Conservation (phyloP, 2,888 invertebrate genomes). For the Lucinisca nassula region DNA sequence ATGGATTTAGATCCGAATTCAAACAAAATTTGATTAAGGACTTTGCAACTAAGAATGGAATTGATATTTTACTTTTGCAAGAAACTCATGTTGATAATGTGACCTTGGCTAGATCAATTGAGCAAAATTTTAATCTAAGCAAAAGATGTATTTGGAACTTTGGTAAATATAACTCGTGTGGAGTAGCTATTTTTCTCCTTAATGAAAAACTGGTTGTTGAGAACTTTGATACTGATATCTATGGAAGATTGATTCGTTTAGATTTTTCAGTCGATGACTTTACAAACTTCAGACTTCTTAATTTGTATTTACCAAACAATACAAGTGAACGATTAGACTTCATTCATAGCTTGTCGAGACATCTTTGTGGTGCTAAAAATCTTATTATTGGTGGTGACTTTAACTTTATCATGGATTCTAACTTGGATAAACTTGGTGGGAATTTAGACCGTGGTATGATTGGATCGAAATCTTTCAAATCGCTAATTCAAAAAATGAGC, state of each 20-base stretch:
- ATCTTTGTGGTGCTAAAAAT: conserved; percentile 26
- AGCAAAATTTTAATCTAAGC: neutral
- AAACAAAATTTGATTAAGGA: conserved; percentile 12
- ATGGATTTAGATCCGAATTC: conserved; percentile 48
- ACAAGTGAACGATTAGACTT: conserved; percentile 33
- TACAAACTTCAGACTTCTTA: conserved; percentile 10
- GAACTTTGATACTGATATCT: conserved; percentile 27
- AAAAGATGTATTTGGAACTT: conserved; percentile 35
- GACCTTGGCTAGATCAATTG: conserved; percentile 18
- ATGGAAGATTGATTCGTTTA: conserved; percentile 14
- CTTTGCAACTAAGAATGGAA: neutral
- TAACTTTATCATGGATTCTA: too few relatives aligned
- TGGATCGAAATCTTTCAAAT: too few relatives aligned
- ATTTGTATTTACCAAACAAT: conserved; percentile 32
- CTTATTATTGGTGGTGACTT: conserved; percentile 34
- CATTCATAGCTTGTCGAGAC: conserved; percentile 23
- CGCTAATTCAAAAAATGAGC: conserved; percentile 29
- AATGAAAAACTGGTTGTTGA: neutral
- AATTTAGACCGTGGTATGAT: conserved; percentile 14
- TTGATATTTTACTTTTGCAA: conserved; percentile 39
- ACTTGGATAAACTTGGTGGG: conserved; percentile 56
- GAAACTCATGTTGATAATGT: conserved; percentile 28
- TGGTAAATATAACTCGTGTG: neutral
- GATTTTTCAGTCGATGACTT: neutral
- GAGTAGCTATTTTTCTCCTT: conserved; percentile 17